Evolutionary conservation across 2,113 vertebrate species (phyloP).

Genomic region (Meriones unguiculatus): DNA sequence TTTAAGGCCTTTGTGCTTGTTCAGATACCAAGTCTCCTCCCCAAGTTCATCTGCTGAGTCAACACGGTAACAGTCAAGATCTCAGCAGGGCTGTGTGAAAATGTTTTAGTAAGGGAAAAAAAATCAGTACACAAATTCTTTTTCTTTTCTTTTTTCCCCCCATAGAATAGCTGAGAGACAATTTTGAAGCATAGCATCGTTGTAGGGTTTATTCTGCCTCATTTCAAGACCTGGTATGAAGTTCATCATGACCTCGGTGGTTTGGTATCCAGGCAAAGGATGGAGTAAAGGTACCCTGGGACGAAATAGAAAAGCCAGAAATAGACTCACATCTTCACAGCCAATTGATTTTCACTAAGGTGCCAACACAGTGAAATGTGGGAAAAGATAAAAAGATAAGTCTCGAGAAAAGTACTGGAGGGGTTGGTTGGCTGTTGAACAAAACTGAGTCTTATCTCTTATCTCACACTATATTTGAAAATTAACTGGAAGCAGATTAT

Average conservation of each 20-base stretch:
- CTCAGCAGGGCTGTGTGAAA: background rate
- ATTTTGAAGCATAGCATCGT: background rate
- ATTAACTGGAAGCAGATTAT: background rate
- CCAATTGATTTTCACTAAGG: background rate
- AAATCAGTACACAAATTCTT: background rate
- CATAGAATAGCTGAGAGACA: background rate
- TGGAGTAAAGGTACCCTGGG: background rate
- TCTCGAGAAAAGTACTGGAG: background rate
- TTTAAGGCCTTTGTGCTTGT: background rate
- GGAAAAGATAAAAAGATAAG: background rate
- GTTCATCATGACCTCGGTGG: background rate
- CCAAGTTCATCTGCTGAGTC: background rate
- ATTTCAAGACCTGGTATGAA: slow-evolving; percentile 1
- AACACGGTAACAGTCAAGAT: background rate
- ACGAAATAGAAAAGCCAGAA: background rate
- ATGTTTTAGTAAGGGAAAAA: background rate
- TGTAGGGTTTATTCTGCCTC: background rate
- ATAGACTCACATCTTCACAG: background rate
- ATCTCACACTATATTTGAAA: background rate
- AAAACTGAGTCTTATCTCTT: background rate
- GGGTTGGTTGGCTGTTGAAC: background rate
- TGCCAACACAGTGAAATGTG: background rate
- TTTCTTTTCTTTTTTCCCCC: background rate
- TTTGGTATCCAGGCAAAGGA: background rate
- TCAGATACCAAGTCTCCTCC: background rate